Conservation (phyloP, 1,140 invertebrate species). For the Hylyphantes graminicola region DNA sequence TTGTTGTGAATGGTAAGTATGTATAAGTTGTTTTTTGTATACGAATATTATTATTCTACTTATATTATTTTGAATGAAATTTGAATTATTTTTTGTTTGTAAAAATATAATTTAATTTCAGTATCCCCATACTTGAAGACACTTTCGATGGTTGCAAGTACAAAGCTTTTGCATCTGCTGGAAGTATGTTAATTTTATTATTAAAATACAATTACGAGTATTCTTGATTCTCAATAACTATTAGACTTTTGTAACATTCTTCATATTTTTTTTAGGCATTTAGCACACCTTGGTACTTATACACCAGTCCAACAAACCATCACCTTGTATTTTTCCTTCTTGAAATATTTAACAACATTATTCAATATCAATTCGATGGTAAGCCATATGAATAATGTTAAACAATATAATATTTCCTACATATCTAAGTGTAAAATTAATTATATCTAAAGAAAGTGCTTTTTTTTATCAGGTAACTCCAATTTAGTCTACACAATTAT, state of each 20-base stretch:
- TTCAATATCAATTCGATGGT: slow-evolving; percentile 99
- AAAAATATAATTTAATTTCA: slow-evolving; percentile 65
- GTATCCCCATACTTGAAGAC: slow-evolving; percentile 99
- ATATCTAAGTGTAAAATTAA: not conserved
- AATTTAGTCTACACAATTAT: slow-evolving; percentile 99
- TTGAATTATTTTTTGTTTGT: not conserved
- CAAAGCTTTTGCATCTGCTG: slow-evolving; percentile 95
- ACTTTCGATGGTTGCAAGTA: slow-evolving; percentile 97
- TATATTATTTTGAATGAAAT: not conserved
- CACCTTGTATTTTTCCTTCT: slow-evolving; percentile 98
- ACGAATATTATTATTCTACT: not conserved
- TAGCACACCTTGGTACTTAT: slow-evolving; percentile 98
- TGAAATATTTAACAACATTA: slow-evolving; percentile 99
- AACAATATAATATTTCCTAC: not conserved
- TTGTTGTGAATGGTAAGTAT: slow-evolving; percentile 91
- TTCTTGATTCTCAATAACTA: not conserved
- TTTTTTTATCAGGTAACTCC: slow-evolving; percentile 80
- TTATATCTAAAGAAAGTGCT: not conserved
- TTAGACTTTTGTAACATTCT: not conserved
- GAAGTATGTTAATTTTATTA: slow-evolving; percentile 73
- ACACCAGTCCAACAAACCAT: slow-evolving; percentile 95
- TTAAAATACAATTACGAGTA: not conserved
- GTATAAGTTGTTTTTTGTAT: not conserved
- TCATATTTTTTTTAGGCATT: slow-evolving; percentile 77
- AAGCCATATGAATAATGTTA: slow-evolving; percentile 62